Evolutionary conservation across 2,797 vertebrate species (phyloP), one percentile per base, ranked within the genome.

Genomic region (Sebastes nivosus): DNA sequence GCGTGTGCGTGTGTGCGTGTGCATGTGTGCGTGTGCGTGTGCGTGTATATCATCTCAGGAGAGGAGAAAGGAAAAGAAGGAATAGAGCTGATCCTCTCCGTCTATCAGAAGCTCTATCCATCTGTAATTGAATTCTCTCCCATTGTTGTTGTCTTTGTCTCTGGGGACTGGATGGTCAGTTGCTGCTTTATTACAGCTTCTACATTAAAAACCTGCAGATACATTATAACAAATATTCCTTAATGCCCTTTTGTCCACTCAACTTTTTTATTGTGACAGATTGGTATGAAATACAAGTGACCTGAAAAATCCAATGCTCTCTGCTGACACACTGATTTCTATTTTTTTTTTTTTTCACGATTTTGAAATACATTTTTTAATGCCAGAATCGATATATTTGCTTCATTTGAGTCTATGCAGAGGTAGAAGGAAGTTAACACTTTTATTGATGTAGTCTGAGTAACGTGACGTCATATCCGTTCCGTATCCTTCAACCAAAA

Each of bases 61-160:
- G 59, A 77, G 77, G 65, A 72, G 18, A 50, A 50, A 50, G 46
- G 46, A 84, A 81, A 87, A 58, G 79, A 83, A 52, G 81, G 83
- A 91, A 32, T 59, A 70, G 88, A 87, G 84, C 85, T 82, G 87
- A 93, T 93, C 86, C 86, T 89, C 87, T 87, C 72, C 54, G 79
- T 91, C 90, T 90, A 89, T 94, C 89, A 88, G 84, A 73, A 82
- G 79, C 88, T 88, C 91, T 57, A 84, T 93, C 87, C 25, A n/a
- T 83, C 79, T 89, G 86, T 93, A 93, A 94, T 94, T 94, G 91
- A 92, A 93, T 92, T 93, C 79, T 91, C 81, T 87, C 29, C 88
- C 73, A 87, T 93, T 94, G 87, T 93, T 91, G 87, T 89, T 42
- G 75, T 88, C 80, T 88, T 90, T 91, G 86, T 92, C 90, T 92